phyloP scores from a whole-genome alignment of 2,797 vertebrate species.

The Myotis daubentonii region DNA sequence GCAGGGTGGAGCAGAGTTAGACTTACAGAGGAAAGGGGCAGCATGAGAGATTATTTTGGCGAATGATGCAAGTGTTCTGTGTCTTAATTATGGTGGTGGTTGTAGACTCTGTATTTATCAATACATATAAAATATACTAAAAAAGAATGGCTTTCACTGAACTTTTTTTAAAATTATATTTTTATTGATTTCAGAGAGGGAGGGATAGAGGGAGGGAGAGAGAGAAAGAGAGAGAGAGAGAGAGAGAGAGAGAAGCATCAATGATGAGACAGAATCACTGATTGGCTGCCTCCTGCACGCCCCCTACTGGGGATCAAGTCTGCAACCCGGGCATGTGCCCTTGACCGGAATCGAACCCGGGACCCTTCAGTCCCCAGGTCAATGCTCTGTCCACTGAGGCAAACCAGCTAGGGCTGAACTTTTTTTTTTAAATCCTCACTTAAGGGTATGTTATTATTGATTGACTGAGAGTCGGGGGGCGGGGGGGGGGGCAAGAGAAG shows the following conservation, averaged over 20 bases:
- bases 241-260: too few species aligned
- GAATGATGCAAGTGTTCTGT: not conserved
- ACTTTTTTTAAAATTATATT: not conserved
- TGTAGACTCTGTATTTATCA: not conserved
- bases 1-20: not conserved
- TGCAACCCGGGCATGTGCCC: too few species aligned
- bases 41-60: not conserved
- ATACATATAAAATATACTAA: not conserved
- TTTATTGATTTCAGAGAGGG: too few species aligned
- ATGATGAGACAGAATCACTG: too few species aligned
- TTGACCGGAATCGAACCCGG: too few species aligned
- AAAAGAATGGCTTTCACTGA: not conserved
- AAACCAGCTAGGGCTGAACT: not conserved
- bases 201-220: too few species aligned
- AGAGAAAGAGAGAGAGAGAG: too few species aligned
- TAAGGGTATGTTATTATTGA: not conserved
- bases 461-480: not conserved
- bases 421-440: not conserved
- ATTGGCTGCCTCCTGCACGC: too few species aligned
- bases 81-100: not conserved
- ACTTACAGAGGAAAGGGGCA: not conserved
- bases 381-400: too few species aligned
- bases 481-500: accelerated
- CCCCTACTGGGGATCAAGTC: too few species aligned
- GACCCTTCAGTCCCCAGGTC: too few species aligned